These are phyloP conservation scores for Drosophila pegasa DNA, from an alignment of 2,888 invertebrate genomes.

Conservation along the genomic window DNA sequence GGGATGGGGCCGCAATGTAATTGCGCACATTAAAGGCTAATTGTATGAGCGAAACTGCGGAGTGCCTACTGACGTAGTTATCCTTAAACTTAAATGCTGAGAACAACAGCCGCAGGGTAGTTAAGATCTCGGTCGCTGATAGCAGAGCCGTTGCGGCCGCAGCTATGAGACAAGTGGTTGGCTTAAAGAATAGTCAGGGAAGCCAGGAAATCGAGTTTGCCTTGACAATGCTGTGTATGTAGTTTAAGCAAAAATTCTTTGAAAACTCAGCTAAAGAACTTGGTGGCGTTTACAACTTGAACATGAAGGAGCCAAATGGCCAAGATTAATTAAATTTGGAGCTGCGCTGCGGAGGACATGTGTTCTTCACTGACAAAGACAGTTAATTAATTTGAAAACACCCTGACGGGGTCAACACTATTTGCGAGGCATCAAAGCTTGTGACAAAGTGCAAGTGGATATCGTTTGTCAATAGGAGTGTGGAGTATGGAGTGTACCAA, in stretches of 20 bases:
- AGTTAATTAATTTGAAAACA: conserved; percentile 68
- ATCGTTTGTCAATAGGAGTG: conserved; percentile 65
- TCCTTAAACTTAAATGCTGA: conserved; percentile 19
- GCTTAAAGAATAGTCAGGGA: conserved; percentile 58
- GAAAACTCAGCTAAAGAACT: conserved; percentile 17
- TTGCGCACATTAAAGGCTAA: conserved; percentile 59
- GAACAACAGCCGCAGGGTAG: conserved; percentile 27
- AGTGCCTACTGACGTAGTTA: conserved; percentile 5
- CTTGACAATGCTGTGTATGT: conserved; percentile 19
- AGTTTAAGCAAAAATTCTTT: conserved; percentile 21
- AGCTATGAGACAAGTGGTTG: conserved; percentile 19
- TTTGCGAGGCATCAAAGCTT: conserved; percentile 9
- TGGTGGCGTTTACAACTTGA: conserved; percentile 5
- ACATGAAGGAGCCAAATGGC: conserved; percentile 30
- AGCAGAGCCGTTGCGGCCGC: conserved; percentile 15
- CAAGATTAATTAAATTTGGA: conserved; percentile 66
- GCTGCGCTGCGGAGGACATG: conserved; percentile 37
- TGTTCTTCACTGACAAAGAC: conserved; percentile 44
- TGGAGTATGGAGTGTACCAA: neutral
- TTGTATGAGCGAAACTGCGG: conserved; percentile 34
- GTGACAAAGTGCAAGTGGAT: conserved; percentile 31
- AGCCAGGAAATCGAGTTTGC: conserved; percentile 40
- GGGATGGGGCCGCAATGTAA: conserved; percentile 28
- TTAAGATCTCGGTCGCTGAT: conserved; percentile 59
- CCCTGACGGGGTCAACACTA: conserved; percentile 59